Base-by-base conservation (phyloP, 2,113 vertebrate species). In the Damaliscus lunatus region DNA sequence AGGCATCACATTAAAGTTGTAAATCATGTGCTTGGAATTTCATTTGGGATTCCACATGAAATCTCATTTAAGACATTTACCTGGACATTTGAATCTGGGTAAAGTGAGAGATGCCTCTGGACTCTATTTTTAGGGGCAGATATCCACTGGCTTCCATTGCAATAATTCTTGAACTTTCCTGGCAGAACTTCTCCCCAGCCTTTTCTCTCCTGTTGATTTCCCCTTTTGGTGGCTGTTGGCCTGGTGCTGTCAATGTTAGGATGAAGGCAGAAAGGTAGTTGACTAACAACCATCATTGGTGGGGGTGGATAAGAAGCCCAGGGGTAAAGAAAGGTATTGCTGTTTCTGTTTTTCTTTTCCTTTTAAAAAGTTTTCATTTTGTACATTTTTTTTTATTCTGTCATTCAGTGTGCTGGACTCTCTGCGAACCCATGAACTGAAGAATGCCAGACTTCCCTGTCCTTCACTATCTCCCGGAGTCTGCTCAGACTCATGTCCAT, bases 1-100 rank as follows among this genome's bases (percentile, higher is more conserved):
- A 52, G 43, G 50, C 50, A 88, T 94, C 60, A 52, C 55, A 13
- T 97, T 74, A 95, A 67, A 83, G 43, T n/a, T 95, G 46, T 11
- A 90, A 87, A 92, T 82, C 7, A 64, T 31, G 57, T n/a, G 52
- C 53, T 92, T 96, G 33, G 40, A 80, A 85, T 92, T 96, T 94
- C n/a, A 23, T 62, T 90, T 90, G 40, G 81, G 88, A 84, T 94
- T 85, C 86, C 14, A 11, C 48, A 88, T 93, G 23, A 31, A 80
- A 85, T 95, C 94, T 94, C 31, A 23, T 52, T 88, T 84, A 36
- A 64, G 84, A 74, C 59, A 21, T 64, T 95, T 71, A 52, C 40
- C 53, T 59, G 64, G 25, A 53, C 2, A 2, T 55, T 90, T 82
- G 52, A 87, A 48, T 93, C 59, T 82, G 59, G 52, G 12, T 67